phyloP scores from a whole-genome alignment of 2,888 invertebrate species.

The Diabrotica balteata region DNA sequence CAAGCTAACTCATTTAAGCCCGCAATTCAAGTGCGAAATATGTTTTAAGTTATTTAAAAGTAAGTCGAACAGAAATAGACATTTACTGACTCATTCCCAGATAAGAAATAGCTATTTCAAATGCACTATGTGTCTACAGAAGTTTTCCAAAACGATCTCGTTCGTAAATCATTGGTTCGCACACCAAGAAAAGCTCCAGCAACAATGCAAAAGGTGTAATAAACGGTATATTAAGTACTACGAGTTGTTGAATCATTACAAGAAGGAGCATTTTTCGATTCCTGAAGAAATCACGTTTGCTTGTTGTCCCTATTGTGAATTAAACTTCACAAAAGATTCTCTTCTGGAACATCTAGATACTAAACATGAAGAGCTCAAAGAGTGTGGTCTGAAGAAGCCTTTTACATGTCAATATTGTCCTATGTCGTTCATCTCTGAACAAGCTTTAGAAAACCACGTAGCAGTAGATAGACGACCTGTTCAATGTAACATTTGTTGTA shows the following conservation, averaged over 20 bases:
- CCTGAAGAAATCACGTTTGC: not conserved
- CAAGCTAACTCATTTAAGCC: slow-evolving; percentile 4
- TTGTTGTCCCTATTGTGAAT: not conserved
- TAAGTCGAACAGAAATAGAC: slow-evolving; percentile 7
- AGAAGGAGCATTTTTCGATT: not conserved
- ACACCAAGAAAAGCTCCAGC: slow-evolving; percentile 2
- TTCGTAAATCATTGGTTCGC: slow-evolving; percentile 9
- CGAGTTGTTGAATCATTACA: not conserved
- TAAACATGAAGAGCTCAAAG: slow-evolving; percentile 8
- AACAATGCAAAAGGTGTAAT: slow-evolving; percentile 2
- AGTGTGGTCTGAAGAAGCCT: not conserved
- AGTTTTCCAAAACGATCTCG: not conserved
- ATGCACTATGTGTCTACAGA: slow-evolving; percentile 3
- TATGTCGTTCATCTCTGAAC: not conserved
- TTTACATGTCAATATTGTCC: slow-evolving; percentile 2
- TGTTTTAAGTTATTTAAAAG: slow-evolving; percentile 13
- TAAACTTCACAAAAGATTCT: not conserved
- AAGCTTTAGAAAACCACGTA: not conserved
- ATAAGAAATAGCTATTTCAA: slow-evolving; percentile 4
- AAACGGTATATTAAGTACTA: not conserved
- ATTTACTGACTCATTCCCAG: slow-evolving; percentile 8
- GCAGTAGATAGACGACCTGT: not conserved
- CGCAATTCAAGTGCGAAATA: slow-evolving; percentile 10
- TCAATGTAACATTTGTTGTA: slow-evolving; percentile 8
- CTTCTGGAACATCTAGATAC: slow-evolving; percentile 1